Conservation (phyloP, 2,888 invertebrate species). For the Amphipyra tragopoginis region DNA sequence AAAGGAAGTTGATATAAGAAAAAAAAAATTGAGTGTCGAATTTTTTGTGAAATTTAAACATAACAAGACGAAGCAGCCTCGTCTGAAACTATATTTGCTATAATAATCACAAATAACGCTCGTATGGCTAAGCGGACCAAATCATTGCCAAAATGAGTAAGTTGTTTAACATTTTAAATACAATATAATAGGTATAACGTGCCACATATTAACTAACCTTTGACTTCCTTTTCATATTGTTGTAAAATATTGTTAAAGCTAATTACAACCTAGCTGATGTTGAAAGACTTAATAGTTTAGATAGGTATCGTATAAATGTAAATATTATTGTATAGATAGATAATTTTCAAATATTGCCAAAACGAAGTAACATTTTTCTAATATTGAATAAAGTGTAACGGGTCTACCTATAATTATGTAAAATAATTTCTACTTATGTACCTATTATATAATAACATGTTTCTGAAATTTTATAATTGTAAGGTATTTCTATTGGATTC, state of each 20-base stretch:
- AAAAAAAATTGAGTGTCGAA: no score
- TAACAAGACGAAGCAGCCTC: no score
- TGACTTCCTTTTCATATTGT: constrained; percentile 36
- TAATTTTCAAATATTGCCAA: constrained; percentile 44
- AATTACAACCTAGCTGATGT: constrained; percentile 43
- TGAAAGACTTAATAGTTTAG: constrained; percentile 60
- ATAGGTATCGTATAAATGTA: constrained; percentile 44
- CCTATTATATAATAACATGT: constrained; percentile 14
- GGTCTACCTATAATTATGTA: constrained; percentile 31
- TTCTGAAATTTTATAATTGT: constrained; percentile 20
- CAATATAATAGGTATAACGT: constrained; percentile 38
- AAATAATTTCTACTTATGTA: constrained; percentile 32
- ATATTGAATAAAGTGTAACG: constrained; percentile 34
- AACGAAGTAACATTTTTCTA: constrained; percentile 37
- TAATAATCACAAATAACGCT: constrained; percentile 2
- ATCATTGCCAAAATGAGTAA: constrained; percentile 57
- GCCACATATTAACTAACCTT: constrained; percentile 49
- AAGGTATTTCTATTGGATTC: no score
- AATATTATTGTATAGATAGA: constrained; percentile 51
- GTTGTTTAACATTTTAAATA: constrained; percentile 21
- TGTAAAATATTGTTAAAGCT: constrained; percentile 37
- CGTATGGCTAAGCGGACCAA: constrained; percentile 62
- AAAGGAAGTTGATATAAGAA: no score
- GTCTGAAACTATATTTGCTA: no score
- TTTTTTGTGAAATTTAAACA: no score